These are phyloP conservation scores for Xyliphius kryptos DNA, from an alignment of 2,113 vertebrate species.

Conservation along the genomic window DNA sequence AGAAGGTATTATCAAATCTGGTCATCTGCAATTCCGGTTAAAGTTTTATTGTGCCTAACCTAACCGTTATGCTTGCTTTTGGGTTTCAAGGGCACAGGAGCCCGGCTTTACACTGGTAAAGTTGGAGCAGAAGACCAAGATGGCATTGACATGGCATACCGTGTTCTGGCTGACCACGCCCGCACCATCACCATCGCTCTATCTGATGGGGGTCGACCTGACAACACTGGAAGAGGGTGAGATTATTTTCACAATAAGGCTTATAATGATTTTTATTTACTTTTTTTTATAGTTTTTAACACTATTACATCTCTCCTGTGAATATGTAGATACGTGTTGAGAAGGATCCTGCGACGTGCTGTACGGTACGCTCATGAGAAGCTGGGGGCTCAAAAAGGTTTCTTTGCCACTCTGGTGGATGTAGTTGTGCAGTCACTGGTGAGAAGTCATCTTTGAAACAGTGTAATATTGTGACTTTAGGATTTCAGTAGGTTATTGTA, in stretches of 20 bases:
- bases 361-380: slow-evolving; percentile 95
- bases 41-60: too few species aligned
- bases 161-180: slow-evolving; percentile 92
- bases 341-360: slow-evolving; percentile 90
- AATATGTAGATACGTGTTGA: slow-evolving; percentile 83
- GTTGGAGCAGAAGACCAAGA: slow-evolving; percentile 84
- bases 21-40: background rate
- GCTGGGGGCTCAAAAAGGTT: slow-evolving; percentile 82
- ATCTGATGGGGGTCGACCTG: slow-evolving; percentile 86
- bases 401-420: slow-evolving; percentile 90
- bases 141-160: slow-evolving; percentile 95
- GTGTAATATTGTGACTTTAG: too few species aligned
- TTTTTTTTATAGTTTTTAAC: too few species aligned
- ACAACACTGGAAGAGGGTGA: slow-evolving; percentile 96
- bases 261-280: too few species aligned
- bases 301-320: too few species aligned
- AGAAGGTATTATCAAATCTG: slow-evolving; percentile 78
- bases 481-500: too few species aligned
- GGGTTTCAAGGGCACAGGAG: slow-evolving; percentile 78
- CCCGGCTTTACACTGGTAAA: slow-evolving; percentile 78
- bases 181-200: slow-evolving; percentile 94
- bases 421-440: slow-evolving; percentile 92
- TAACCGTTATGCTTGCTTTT: too few species aligned
- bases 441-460: too few species aligned
- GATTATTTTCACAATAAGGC: too few species aligned